Evolutionary conservation across 2,888 invertebrate species (phyloP).

Genomic region (Hydriomena furcata): DNA sequence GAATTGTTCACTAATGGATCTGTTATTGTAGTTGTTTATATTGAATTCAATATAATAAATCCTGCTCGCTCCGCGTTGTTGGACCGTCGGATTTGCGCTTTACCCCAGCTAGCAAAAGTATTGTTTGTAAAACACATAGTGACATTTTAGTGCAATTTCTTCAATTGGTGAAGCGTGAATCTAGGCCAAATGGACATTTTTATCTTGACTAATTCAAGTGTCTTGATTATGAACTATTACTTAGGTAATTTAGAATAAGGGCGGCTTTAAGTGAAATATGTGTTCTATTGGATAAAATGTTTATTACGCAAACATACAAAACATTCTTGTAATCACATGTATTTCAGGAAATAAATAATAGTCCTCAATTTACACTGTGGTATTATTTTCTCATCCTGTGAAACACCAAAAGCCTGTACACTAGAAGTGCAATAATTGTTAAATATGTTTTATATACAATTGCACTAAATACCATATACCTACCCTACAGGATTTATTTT

Average conservation of each 20-base stretch:
- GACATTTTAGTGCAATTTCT: background rate
- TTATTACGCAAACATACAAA: slow-evolving; percentile 51
- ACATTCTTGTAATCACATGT: slow-evolving; percentile 48
- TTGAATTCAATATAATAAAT: background rate
- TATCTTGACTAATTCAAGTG: slow-evolving; percentile 8
- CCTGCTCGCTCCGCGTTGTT: slow-evolving; percentile 3
- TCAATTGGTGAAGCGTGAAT: background rate
- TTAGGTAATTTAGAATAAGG: slow-evolving; percentile 8
- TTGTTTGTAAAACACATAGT: background rate
- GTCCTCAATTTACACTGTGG: slow-evolving; percentile 48
- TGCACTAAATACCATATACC: no score
- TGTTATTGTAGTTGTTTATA: background rate
- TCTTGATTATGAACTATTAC: slow-evolving; percentile 9
- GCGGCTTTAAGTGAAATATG: slow-evolving; percentile 21
- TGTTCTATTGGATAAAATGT: slow-evolving; percentile 41
- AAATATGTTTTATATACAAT: slow-evolving; percentile 2
- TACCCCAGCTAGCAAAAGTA: background rate
- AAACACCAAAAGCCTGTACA: slow-evolving; percentile 17
- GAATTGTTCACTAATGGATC: slow-evolving; percentile 4
- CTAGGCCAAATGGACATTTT: slow-evolving; percentile 1
- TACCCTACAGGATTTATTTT: background rate
- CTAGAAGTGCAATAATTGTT: background rate
- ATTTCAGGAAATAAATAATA: slow-evolving; percentile 57
- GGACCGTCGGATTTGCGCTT: slow-evolving; percentile 3
- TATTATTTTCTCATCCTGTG: slow-evolving; percentile 53